phyloP scores from a whole-genome alignment of 2,113 vertebrate species.

The Regulus satrapa region DNA sequence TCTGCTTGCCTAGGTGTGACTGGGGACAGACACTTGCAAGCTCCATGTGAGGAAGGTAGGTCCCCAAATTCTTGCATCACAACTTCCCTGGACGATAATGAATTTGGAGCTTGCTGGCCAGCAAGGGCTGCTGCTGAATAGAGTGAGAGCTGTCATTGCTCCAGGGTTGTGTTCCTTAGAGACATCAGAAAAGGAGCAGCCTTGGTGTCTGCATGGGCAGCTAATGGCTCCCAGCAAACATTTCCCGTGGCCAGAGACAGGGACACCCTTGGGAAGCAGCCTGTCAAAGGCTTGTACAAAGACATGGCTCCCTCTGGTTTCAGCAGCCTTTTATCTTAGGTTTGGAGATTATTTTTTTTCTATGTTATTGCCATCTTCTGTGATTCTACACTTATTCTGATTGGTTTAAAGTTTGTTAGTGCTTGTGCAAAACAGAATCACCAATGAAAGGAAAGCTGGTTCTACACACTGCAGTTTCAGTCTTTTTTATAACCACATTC shows the following conservation, averaged over 20 bases:
- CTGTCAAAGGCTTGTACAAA: neutral
- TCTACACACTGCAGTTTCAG: neutral
- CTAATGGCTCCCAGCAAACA: neutral
- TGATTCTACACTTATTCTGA: neutral
- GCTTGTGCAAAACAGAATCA: neutral
- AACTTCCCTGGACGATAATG: fast-evolving
- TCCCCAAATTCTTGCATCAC: neutral
- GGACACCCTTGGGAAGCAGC: neutral
- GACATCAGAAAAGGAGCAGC: neutral
- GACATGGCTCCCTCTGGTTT: neutral
- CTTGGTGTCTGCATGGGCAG: neutral
- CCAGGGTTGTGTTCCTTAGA: neutral
- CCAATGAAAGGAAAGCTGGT: neutral
- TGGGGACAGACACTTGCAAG: neutral
- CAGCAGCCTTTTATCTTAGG: neutral
- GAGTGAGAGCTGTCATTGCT: neutral
- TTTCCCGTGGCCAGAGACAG: neutral
- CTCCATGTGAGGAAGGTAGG: neutral
- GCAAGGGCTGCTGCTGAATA: neutral
- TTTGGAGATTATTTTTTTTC: neutral
- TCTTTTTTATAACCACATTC: neutral
- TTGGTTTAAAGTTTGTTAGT: neutral
- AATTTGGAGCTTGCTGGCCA: neutral
- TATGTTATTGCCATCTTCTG: neutral
- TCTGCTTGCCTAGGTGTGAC: neutral